A percentile compares a stretch with the other conserved stretches of the same genome.
phyloP scores from a whole-genome alignment of 2,113 vertebrate genomes.

The Mustela lutreola region DNA sequence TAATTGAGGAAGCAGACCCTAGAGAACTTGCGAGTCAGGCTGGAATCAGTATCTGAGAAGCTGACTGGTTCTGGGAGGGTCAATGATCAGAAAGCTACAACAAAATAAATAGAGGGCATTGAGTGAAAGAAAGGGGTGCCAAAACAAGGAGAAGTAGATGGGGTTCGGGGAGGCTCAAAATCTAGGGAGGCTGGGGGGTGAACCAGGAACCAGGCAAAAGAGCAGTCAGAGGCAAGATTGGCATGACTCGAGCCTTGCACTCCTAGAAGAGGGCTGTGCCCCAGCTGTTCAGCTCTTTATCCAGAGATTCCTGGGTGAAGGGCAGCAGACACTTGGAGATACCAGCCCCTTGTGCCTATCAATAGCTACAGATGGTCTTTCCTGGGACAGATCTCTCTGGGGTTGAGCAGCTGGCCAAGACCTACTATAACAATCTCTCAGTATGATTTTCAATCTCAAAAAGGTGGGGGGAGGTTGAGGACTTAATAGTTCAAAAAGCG shows the following conservation, averaged over 20 bases:
- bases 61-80: background rate
- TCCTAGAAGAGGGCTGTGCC: background rate
- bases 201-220: background rate
- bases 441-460: background rate
- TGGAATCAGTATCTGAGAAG: background rate
- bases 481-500: background rate
- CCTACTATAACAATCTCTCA: background rate
- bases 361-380: no score
- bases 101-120: background rate
- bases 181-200: background rate
- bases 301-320: background rate
- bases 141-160: background rate
- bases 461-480: background rate
- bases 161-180: background rate
- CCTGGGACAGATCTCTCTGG: no score
- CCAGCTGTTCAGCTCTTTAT: background rate
- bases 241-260: fast-evolving
- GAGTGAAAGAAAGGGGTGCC: background rate
- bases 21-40: background rate
- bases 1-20: background rate
- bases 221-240: background rate
- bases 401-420: background rate
- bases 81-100: background rate
- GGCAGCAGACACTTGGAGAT: background rate
- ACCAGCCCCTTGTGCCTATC: background rate